A percentile compares a stretch with the other conserved stretches of the same genome.
phyloP scores from a whole-genome alignment of 2,888 invertebrate species.

The Aphodius granarius region DNA sequence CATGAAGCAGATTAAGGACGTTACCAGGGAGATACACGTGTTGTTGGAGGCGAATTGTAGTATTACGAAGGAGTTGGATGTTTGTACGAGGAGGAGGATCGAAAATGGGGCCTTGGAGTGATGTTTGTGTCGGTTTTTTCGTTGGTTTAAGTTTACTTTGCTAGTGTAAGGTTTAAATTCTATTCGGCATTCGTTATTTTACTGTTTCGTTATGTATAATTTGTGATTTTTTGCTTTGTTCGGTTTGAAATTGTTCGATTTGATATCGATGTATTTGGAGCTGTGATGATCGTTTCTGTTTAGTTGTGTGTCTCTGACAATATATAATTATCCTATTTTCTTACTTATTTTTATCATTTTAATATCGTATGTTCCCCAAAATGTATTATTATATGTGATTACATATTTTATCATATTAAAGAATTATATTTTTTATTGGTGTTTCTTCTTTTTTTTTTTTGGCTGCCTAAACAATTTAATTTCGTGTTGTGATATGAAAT shows the following conservation, averaged over 20 bases:
- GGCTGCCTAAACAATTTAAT: no score
- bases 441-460: neutral
- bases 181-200: neutral
- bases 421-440: neutral
- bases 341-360: neutral
- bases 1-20: neutral
- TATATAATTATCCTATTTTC: neutral
- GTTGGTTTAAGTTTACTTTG: neutral
- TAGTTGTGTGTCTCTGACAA: neutral
- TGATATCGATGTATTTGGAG: neutral
- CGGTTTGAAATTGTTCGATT: neutral
- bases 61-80: neutral
- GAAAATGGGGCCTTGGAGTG: neutral
- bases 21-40: neutral
- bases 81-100: neutral
- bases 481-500: no score
- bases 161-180: neutral
- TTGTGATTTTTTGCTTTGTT: no score
- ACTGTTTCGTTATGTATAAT: no score
- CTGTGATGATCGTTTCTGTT: neutral
- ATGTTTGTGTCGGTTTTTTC: neutral
- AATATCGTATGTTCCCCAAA: neutral
- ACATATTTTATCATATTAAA: neutral
- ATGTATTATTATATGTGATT: neutral
- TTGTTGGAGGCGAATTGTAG: neutral